A percentile compares a stretch with the other conserved stretches of the same genome.
Evolutionary conservation across 2,888 invertebrate genomes (phyloP).

Genomic region (Meandrusa payeni): DNA sequence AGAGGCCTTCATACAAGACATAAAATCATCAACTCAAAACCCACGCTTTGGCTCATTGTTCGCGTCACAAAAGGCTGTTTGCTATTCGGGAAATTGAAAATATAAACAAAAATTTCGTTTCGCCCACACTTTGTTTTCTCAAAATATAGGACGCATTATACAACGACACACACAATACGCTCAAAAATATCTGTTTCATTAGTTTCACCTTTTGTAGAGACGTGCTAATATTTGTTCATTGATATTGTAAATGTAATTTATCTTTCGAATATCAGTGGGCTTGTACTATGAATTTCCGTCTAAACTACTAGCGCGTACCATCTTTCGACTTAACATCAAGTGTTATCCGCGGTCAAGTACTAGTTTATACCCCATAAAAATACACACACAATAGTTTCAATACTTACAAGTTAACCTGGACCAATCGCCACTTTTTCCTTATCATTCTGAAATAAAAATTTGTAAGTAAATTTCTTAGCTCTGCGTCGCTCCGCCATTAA

Average conservation of each 20-base stretch:
- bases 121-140: constrained; percentile 3
- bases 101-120: neutral
- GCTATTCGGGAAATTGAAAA: constrained; percentile 6
- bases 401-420: too few species aligned
- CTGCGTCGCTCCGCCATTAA: neutral
- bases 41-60: neutral
- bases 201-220: neutral
- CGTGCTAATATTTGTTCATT: neutral
- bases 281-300: too few species aligned
- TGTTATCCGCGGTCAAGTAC: too few species aligned
- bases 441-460: neutral
- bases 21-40: too few species aligned
- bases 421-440: too few species aligned
- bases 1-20: too few species aligned
- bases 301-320: too few species aligned
- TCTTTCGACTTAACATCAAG: too few species aligned
- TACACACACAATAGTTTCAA: too few species aligned
- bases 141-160: constrained; percentile 14
- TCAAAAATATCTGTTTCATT: constrained; percentile 10
- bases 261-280: too few species aligned
- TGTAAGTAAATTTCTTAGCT: neutral
- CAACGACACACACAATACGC: constrained; percentile 1
- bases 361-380: too few species aligned
- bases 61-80: neutral
- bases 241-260: too few species aligned